phyloP scores from a whole-genome alignment of 1,140 invertebrate genomes.

The Spodoptera frugiperda region DNA sequence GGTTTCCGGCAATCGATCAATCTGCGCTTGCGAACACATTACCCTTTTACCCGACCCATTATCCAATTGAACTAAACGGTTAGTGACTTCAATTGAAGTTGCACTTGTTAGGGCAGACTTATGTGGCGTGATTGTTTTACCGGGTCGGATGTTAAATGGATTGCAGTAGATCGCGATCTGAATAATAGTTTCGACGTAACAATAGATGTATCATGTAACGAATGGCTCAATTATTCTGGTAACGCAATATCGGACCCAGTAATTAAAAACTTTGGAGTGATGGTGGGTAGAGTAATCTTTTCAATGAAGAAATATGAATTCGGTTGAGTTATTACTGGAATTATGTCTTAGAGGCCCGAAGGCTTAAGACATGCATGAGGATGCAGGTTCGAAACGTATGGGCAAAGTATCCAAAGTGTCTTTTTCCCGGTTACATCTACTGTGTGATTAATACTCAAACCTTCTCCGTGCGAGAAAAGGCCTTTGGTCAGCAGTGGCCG shows the following conservation, averaged over 20 bases:
- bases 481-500: too few species aligned
- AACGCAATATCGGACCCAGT: not conserved
- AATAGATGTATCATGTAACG: conserved; percentile 1
- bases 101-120: conserved; percentile 24
- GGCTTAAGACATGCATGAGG: too few species aligned
- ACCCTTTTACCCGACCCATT: conserved; percentile 35
- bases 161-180: conserved; percentile 4
- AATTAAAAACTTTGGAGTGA: not conserved
- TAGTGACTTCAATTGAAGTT: conserved; percentile 42
- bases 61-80: conserved; percentile 47
- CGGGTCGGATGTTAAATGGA: conserved; percentile 5
- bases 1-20: conserved; percentile 48
- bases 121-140: conserved; percentile 28
- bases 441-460: too few species aligned
- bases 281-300: not conserved
- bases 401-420: too few species aligned
- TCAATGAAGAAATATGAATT: too few species aligned
- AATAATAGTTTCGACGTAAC: conserved; percentile 1
- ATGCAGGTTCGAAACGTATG: too few species aligned
- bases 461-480: too few species aligned
- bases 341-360: too few species aligned
- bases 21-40: conserved; percentile 39
- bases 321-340: too few species aligned
- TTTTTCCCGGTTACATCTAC: too few species aligned
- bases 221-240: not conserved